A percentile compares a stretch with the other conserved stretches of the same genome.
phyloP scores from a whole-genome alignment of 2,797 vertebrate species.

The Harpagifer antarcticus region DNA sequence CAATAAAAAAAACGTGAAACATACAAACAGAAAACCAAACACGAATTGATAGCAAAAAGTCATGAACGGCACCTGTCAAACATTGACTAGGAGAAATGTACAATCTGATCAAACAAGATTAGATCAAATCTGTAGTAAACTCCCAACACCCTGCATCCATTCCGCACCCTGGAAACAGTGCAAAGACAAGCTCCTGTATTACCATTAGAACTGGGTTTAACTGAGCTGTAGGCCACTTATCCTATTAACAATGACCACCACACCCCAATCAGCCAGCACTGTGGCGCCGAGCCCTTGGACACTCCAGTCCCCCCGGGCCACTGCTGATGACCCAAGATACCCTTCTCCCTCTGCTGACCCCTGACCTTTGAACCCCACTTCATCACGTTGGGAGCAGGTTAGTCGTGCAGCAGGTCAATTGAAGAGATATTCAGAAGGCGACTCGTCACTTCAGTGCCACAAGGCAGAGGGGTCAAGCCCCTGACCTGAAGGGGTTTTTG shows the following conservation, averaged over 20 bases:
- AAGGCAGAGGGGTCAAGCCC: slow-evolving; percentile 57
- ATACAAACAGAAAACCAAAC: not conserved
- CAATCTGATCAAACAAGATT: slow-evolving; percentile 43
- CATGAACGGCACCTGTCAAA: not conserved
- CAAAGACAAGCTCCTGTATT: slow-evolving; percentile 70
- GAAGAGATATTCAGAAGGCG: slow-evolving; percentile 59
- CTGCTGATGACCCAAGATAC: slow-evolving; percentile 80
- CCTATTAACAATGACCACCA: slow-evolving; percentile 80
- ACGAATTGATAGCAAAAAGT: not conserved
- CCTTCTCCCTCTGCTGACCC: slow-evolving; percentile 66
- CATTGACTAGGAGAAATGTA: not conserved
- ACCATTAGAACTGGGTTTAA: slow-evolving; percentile 78
- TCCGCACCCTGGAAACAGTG: slow-evolving; percentile 58
- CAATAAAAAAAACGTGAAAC: not conserved
- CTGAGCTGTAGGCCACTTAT: slow-evolving; percentile 80
- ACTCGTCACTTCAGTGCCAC: slow-evolving; percentile 55
- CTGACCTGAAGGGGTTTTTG: slow-evolving; percentile 56
- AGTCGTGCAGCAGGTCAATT: slow-evolving; percentile 56
- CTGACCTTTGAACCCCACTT: slow-evolving; percentile 74
- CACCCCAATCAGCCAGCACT: slow-evolving; percentile 65
- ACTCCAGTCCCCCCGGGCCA: slow-evolving; percentile 53
- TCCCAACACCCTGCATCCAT: slow-evolving; percentile 58
- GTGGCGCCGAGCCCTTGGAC: slow-evolving; percentile 64
- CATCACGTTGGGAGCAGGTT: slow-evolving; percentile 70
- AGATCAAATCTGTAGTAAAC: slow-evolving; percentile 70